A percentile compares a stretch with the other conserved stretches of the same genome.
Conservation (phyloP, 2,888 invertebrate genomes). For the Apodemia duryi region DNA sequence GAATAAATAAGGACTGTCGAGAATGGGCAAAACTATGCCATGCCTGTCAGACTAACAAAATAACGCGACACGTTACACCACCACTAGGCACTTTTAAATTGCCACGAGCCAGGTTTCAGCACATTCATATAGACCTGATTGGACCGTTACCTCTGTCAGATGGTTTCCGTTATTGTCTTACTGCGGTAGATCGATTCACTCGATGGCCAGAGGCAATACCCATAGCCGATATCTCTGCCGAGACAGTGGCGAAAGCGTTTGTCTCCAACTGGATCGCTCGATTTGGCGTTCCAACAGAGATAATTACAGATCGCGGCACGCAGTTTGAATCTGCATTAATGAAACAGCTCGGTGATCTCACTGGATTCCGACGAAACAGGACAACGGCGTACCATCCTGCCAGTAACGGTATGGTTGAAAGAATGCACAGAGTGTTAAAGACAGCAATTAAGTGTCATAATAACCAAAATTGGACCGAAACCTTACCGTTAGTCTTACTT, state of each 20-base stretch:
- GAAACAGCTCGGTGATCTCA: slow-evolving; percentile 33
- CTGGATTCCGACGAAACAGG: slow-evolving; percentile 28
- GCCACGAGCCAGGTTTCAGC: slow-evolving; percentile 28
- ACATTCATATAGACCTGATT: slow-evolving; percentile 53
- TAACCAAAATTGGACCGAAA: not conserved
- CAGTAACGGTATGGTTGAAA: not conserved
- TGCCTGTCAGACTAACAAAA: slow-evolving; percentile 43
- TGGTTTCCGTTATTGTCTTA: slow-evolving; percentile 42
- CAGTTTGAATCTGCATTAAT: slow-evolving; percentile 40
- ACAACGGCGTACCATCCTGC: not conserved
- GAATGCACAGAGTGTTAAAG: not conserved
- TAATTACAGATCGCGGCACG: slow-evolving; percentile 33
- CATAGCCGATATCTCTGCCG: slow-evolving; percentile 41
- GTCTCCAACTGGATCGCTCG: slow-evolving; percentile 47
- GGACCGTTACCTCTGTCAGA: slow-evolving; percentile 45
- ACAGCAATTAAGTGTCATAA: not conserved
- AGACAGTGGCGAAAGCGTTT: slow-evolving; percentile 42
- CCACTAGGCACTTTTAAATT: slow-evolving; percentile 35
- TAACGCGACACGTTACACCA: slow-evolving; percentile 35
- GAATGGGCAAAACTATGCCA: slow-evolving; percentile 41
- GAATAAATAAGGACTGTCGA: slow-evolving; percentile 40
- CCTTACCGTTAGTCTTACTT: not conserved
- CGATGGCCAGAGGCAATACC: slow-evolving; percentile 40
- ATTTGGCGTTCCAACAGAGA: slow-evolving; percentile 47
- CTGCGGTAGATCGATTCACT: slow-evolving; percentile 41